Base-by-base conservation (phyloP, 2,888 invertebrate genomes). In the Chloroclystis v-ata region DNA sequence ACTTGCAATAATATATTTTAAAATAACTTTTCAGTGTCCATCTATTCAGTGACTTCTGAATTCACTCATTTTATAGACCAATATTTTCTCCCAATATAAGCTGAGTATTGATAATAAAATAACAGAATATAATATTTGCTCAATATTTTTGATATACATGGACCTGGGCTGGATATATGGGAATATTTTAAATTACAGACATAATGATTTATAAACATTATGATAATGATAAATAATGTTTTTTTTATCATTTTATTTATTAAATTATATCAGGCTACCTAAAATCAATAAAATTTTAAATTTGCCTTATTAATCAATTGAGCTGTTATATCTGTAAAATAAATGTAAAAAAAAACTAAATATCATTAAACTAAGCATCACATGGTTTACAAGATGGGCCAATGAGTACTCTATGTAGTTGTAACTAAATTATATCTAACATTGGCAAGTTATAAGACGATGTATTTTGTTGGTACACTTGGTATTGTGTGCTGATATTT, bases 341-440 rank as follows among this genome's bases (percentile, higher is more conserved):
- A 61, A 46, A 57, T n/a, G n/a, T 8, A 28, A 49, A 44, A 54
- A 53, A 57, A 47, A 46, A 45, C 13, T 57, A 65, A 20, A 20
- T 73, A 72, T 69, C 71, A 69, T 63, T 60, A 56, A 54, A 46
- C 25, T 70, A 72, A 69, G 65, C 65, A 69, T 65, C 68, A 60
- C 62, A 61, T 64, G 72, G 65, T 66, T 62, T 60, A 56, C 58
- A 59, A 58, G 68, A 63, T 69, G 75, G 75, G 75, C 75, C 74
- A 74, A 73, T 72, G 72, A 72, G 64, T 72, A 73, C 71, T 68
- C 47, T 64, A 63, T 58, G 49, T 64, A 60, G 62, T 62, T 61
- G 56, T 60, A 59, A 57, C 50, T 54, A 53, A 52, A 56, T 63
- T 47, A 52, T 43, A n/a, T n/a, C n/a, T n/a, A 51, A 26, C 61